Base-by-base conservation (phyloP, 2,888 invertebrate genomes). In the Argyra leucocephala region DNA sequence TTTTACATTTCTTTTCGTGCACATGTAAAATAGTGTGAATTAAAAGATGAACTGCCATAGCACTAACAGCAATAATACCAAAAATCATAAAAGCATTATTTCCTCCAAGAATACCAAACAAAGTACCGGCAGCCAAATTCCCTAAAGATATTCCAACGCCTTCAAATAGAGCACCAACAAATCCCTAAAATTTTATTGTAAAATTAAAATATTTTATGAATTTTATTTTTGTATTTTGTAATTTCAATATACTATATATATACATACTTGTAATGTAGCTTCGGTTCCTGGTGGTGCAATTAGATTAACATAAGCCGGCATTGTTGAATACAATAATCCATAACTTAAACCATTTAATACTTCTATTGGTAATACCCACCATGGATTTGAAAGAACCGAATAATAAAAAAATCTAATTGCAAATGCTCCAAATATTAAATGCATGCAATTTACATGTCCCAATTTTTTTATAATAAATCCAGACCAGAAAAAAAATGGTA, bases 101-200 rank as follows among this genome's bases (percentile, higher is more conserved):
- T 9, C 89, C 88, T 0, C 85, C 85, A 66, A 84, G 82, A 0
- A 72, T 71, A 24, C 83, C 80, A 72, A 86, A 86, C 36, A 89
- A 73, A 2, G 82, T 75, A 3, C 91, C 91, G 15, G 87, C 90
- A 31, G 89, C 75, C 12, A 88, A 83, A 74, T 88, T 90, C 18
- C 90, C 90, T 1, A 86, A 73, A 0, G 90, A 86, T 0, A 88
- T 87, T 18, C 91, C 91, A 18, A 91, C 81, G n/a, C 91, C 91
- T 81, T 91, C 91, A 75, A 91, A 92, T 26, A 90, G 80, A 10
- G 89, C 90, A 18, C 91, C 90, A n/a, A 90, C 86, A 61, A 92
- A 78, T 63, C 91, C 91, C 85, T 88, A 78, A 60, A 81, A 81
- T 4, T 36, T 1, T 31, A 22, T 31, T 21, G 48, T 21, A 62